Evolutionary conservation across 2,113 vertebrate genomes (phyloP), one percentile per base, ranked within the genome.

Genomic region (Chionomys nivalis): DNA sequence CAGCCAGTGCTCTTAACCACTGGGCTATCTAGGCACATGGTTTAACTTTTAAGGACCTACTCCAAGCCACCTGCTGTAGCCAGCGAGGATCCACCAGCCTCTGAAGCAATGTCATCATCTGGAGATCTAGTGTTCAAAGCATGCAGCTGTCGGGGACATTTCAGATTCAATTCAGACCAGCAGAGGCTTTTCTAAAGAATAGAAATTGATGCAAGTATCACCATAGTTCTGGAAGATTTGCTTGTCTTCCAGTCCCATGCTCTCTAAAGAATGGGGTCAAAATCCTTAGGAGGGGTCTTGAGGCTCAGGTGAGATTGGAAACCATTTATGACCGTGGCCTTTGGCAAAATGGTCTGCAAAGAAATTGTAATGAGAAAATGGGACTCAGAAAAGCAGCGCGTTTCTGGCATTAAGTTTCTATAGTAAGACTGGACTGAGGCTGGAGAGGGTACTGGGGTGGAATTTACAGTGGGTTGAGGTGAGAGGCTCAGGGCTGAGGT

Each of bases 201-300:
- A 2, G 36, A 79, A 44, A 31, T 68, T 91, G 39, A 36, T 76
- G n/a, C 33, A 19, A 28, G 49, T 49, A 73, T 55, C 11, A 2
- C 52, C 81, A 39, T 66, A 68, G 42, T 90, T 91, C 87, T 0
- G 19, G 65, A 96, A 95, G 87, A n/a, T 73, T 94, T 83, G 36
- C 36, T 55, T 89, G 33, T 87, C 47, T 42, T 91, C 33, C 8
- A 36, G 63, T 72, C 4, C 36, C 0, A 23, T 17, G 77, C 10
- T 24, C 3, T 23, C 89, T 10, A 72, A 90, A 91, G 55, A 39
- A 55, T 63, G 28, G 58, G 70, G 19, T 91, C 65, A 81, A n/a
- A 19, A 5, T 77, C 88, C 63, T 76, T 81, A 26, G 39, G 33
- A 88, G 75, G 28, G 39, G 28, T 96, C 44, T 42, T 31, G 16